Base-by-base conservation (phyloP, 2,113 vertebrate genomes). In the Urocynchramus pylzowi region DNA sequence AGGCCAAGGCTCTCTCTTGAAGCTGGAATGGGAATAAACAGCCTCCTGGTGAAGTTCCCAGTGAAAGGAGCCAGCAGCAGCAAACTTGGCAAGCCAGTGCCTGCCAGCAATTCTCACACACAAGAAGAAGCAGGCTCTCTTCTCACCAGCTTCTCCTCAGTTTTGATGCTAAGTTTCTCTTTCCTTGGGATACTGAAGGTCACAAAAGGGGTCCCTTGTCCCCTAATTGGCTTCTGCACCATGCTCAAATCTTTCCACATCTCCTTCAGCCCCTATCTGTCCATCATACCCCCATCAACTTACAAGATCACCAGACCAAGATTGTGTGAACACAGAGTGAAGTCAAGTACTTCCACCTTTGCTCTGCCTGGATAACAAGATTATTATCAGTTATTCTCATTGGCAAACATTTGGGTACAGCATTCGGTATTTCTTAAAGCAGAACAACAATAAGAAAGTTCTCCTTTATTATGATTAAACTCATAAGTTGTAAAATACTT, bases 21-120 rank as follows among this genome's bases (percentile, higher is more conserved):
- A 90, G 88, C 52, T 73, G 59, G 86, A 96, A 84, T 12, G 26
- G 68, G 84, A 94, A 90, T 80, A 92, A 93, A 84, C 53, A 92
- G 26, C 50, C 54, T 85, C 24, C 63, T 88, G 67, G 83, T 94
- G 54, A 86, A 79, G 79, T 61, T 97, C 49, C 53, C 33, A 20
- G 67, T 49, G 75, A 79, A 75, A 88, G 41, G 28, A 85, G 82
- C 82, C 90, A 86, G 87, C 59, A 94, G 71, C 41, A 83, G 67
- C 0, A 8, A 88, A 80, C 59, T 86, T 94, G 95, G 92, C 90
- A 94, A 71, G 35, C 39, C 53, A n/a, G 18, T 4, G 17, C 35
- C 70, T 14, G 3, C 57, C 74, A 91, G 85, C 14, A 76, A 49
- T 64, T 94, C 87, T 81, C 61, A 92, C 57, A 91, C 1, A 4